Conservation (phyloP, 2,797 vertebrate species). For the Falco naumanni region DNA sequence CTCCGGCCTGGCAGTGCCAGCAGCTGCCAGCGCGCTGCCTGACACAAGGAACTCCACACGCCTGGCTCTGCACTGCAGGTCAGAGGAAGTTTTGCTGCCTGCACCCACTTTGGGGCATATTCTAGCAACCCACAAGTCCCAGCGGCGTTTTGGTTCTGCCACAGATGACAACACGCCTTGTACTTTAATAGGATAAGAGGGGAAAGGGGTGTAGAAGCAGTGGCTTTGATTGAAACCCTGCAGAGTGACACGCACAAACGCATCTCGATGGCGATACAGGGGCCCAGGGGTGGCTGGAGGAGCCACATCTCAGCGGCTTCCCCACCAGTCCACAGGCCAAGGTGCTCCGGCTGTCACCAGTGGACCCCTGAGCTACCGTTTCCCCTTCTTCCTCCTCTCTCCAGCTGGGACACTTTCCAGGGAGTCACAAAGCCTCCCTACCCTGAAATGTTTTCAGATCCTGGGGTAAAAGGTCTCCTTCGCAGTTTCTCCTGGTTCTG, state of each 20-base stretch:
- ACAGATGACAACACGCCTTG: fast-evolving
- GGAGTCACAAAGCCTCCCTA: neutral
- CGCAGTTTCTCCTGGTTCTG: neutral
- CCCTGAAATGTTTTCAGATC: neutral
- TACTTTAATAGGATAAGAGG: neutral
- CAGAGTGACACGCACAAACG: neutral
- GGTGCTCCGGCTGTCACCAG: neutral
- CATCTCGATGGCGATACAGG: fast-evolving
- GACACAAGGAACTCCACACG: neutral
- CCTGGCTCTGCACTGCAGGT: fast-evolving
- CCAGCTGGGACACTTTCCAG: neutral
- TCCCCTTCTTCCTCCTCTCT: neutral
- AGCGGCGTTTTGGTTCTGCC: too few species aligned
- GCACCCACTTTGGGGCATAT: neutral
- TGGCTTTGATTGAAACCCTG: neutral
- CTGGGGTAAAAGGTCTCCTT: neutral
- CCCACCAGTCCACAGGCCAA: too few species aligned
- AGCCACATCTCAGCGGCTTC: neutral
- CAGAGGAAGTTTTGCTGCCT: neutral
- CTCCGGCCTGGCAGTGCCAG: neutral
- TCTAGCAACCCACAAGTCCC: neutral
- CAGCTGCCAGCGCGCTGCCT: neutral
- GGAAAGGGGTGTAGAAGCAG: fast-evolving
- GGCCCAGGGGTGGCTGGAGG: neutral
- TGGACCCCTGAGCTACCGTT: fast-evolving